phyloP scores from a whole-genome alignment of 1,140 invertebrate species.

The Meteorus sp. region DNA sequence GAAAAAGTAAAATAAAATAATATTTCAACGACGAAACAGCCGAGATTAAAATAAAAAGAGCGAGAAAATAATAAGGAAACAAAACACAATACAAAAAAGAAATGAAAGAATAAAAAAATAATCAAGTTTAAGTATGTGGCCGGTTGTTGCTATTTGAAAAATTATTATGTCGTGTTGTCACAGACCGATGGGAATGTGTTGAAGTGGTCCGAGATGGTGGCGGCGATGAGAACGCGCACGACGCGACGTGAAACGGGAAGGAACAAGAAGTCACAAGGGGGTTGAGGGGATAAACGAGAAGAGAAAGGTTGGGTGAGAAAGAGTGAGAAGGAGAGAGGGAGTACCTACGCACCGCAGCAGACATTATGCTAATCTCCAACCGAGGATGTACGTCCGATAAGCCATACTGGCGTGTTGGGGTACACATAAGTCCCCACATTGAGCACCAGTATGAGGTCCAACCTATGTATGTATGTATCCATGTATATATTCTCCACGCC shows the following conservation, averaged over 20 bases:
- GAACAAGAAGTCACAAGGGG: no score
- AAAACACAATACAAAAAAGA: no score
- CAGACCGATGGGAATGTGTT: conserved; percentile 14
- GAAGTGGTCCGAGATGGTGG: conserved; percentile 14
- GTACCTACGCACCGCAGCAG: conserved; percentile 55
- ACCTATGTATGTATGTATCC: no score
- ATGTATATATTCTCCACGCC: conserved; percentile 58
- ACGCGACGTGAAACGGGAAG: conserved; percentile 11
- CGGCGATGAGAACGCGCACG: conserved; percentile 30
- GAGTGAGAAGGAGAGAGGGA: conserved; percentile 23
- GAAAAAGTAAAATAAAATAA: conserved; percentile 5
- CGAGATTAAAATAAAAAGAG: no score
- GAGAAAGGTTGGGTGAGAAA: not conserved
- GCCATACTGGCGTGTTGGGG: conserved; percentile 31
- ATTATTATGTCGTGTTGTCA: conserved; percentile 17
- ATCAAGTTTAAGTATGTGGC: not conserved
- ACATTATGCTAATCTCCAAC: conserved; percentile 59
- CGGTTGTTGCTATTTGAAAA: not conserved
- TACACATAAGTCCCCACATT: conserved; percentile 30
- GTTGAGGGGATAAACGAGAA: conserved; percentile 1
- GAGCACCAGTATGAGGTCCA: conserved; percentile 46
- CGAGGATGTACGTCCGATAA: conserved; percentile 59
- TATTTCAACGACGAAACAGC: not conserved
- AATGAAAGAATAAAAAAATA: not conserved
- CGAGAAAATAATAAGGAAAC: no score